phyloP scores from a whole-genome alignment of 2,797 vertebrate species.

The Cuculus canorus region DNA sequence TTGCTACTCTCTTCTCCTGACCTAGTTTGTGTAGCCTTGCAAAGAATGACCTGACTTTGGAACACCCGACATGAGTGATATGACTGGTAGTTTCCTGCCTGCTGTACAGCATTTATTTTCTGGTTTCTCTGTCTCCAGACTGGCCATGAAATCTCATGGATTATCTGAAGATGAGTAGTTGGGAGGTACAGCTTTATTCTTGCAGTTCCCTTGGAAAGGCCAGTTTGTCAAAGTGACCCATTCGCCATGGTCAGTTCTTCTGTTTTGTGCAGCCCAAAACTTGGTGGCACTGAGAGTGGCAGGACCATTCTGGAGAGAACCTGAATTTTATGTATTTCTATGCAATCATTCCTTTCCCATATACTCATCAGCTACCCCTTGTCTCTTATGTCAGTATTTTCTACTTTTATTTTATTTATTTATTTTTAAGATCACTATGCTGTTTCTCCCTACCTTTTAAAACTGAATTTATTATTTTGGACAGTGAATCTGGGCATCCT shows the following conservation, averaged over 20 bases:
- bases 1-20: neutral
- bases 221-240: rapidly evolving
- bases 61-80: neutral
- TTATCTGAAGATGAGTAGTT: neutral
- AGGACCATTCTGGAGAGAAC: neutral
- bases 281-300: neutral
- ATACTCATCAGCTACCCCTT: neutral
- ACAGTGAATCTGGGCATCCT: neutral
- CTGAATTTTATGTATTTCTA: neutral
- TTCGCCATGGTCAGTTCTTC: neutral
- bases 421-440: neutral
- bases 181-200: neutral
- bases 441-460: neutral
- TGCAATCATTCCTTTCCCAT: neutral
- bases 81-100: neutral
- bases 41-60: neutral
- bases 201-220: neutral
- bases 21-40: neutral
- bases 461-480: neutral
- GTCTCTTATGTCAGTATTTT: neutral
- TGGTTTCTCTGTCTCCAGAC: neutral
- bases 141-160: neutral
- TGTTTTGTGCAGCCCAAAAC: neutral
- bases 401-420: neutral
- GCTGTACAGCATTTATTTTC: neutral